Evolutionary conservation across 2,888 invertebrate genomes (phyloP).

Genomic region (Melinaea marsaeus): DNA sequence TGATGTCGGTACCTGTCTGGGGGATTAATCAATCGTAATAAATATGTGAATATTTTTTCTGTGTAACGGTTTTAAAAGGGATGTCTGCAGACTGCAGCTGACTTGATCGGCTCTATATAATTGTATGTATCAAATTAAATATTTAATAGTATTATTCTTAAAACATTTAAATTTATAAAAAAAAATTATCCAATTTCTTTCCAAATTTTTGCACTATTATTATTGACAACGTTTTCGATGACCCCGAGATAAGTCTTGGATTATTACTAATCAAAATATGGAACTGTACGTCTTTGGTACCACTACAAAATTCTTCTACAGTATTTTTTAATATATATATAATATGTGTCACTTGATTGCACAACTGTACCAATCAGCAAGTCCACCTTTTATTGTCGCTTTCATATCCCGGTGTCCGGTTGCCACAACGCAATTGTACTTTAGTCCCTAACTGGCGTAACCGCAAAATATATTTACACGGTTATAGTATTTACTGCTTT

Average conservation of each 20-base stretch:
- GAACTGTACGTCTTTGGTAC: no score
- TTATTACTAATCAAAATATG: no score
- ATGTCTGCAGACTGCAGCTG: neutral
- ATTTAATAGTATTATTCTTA: no score
- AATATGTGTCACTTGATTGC: constrained; percentile 22
- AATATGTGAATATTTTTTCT: constrained; percentile 6
- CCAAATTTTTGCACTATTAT: no score
- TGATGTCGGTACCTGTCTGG: constrained; percentile 24
- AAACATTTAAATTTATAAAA: no score
- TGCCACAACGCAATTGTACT: constrained; percentile 63
- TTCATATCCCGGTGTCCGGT: constrained; percentile 74
- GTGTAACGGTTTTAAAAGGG: neutral
- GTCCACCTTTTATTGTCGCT: constrained; percentile 76
- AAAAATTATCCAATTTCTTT: no score
- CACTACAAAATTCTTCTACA: neutral
- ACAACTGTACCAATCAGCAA: constrained; percentile 63
- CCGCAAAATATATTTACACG: neutral
- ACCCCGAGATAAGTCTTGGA: no score
- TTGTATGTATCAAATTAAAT: no score
- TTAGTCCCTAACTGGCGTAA: constrained; percentile 40
- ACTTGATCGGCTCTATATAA: no score
- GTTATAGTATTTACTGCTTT: constrained; percentile 12
- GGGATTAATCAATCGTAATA: constrained; percentile 24
- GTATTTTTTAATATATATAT: neutral
- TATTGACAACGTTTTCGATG: no score